These are phyloP conservation scores for Hipposideros armiger DNA, from an alignment of 2,113 vertebrate genomes.

Conservation along the genomic window DNA sequence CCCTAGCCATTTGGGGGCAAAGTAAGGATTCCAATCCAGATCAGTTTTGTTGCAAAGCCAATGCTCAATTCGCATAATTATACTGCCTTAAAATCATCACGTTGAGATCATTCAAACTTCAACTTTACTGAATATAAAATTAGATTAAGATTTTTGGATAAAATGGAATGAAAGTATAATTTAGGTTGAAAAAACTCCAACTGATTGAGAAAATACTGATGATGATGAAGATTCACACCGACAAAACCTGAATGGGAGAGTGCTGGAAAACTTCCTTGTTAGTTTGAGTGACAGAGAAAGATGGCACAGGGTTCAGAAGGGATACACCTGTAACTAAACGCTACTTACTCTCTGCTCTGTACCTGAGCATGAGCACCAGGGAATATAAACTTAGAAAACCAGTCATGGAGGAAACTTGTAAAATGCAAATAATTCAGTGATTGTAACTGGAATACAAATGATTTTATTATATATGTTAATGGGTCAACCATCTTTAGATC, in stretches of 20 bases:
- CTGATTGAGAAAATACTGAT: background rate
- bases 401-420: background rate
- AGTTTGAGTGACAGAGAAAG: background rate
- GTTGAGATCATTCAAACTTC: background rate
- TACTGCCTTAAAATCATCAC: background rate
- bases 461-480: slow-evolving; percentile 57
- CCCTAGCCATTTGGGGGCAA: background rate
- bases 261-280: background rate
- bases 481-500: slow-evolving; percentile 26
- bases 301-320: background rate
- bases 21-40: background rate
- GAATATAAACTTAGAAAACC: slow-evolving; percentile 27
- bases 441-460: slow-evolving; percentile 63
- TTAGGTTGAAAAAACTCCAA: background rate
- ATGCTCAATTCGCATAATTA: background rate
- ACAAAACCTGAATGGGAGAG: background rate
- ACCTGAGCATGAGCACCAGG: background rate
- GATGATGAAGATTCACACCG: background rate
- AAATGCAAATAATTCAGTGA: slow-evolving; percentile 61
- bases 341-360: background rate
- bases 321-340: background rate
- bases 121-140: background rate
- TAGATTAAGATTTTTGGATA: background rate
- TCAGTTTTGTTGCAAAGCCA: background rate
- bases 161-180: slow-evolving; percentile 16